A percentile compares a stretch with the other conserved stretches of the same genome.
Evolutionary conservation across 1,140 invertebrate genomes (phyloP).

Genomic region (roundworm (Caenorhabditis elegans)): WBcel235 BX284604.4:12274501-12275000

Average conservation of each 20-base stretch:
- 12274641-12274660: conserved; percentile 51
- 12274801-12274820: conserved; percentile 27
- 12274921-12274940: conserved; percentile 3
- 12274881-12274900: conserved; percentile 2
- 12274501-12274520: conserved; percentile 69
- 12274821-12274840: neutral
- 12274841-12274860: conserved; percentile 1
- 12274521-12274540: conserved; percentile 8
- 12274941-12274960: neutral
- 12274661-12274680: neutral
- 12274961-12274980: neutral
- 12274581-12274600: conserved; percentile 86
- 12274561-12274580: conserved; percentile 93
- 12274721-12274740: neutral
- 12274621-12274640: conserved; percentile 54
- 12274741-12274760: conserved; percentile 26
- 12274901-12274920: conserved; percentile 23
- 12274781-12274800: conserved; percentile 32
- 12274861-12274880: conserved; percentile 4
- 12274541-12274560: neutral
- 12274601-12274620: conserved; percentile 35
- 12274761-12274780: conserved; percentile 26
- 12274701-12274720: neutral
- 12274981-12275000: neutral
- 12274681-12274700: conserved; percentile 13